Evolutionary conservation across 2,113 vertebrate species (phyloP), one percentile per base, ranked within the genome.

Genomic region (Oreochromis aureus): DNA sequence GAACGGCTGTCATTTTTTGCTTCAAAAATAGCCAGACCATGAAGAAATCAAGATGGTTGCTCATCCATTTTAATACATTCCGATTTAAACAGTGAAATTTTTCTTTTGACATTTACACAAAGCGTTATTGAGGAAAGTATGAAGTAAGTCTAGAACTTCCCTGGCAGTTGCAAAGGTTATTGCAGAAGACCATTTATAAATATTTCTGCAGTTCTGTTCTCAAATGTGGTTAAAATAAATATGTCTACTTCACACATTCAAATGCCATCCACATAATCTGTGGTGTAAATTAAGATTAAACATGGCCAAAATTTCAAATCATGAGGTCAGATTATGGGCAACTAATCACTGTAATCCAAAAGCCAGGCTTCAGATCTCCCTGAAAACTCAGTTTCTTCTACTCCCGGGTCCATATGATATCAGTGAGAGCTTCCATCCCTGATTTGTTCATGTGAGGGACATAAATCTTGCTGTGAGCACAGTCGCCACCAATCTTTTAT

Each of bases 211-310:
- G 48, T 1, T 59, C 79, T 44, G 2, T 16, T 66, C 55, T 81
- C 36, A 80, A 22, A 44, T 56, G 30, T 58, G 11, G 39, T 63
- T 39, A 56, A 55, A 54, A 16, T 1, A 34, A 86, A 19, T 80
- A 22, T 53, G n/a, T 34, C 36, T 27, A 66, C n/a, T 69, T 87
- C 58, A 76, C 32, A 54, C 41, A 13, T 69, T 32, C 22, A 48
- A 4, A 24, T 32, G 13, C 15, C 15, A 16, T 27, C 34, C 55
- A 1, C 30, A 53, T 39, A 30, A 39, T 36, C 11, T 24, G 16
- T 1, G 11, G 7, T 46, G 8, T 46, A 73, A 30, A 0, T 16
- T 48, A 46, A 73, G 39, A 73, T 73, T 73, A 48, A 0, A 30
- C 15, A 32, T 51, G 24, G 46, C 2, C 10, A 78, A 0, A 51